Base-by-base conservation (phyloP, 2,113 vertebrate genomes). In the Gavialis gangeticus region DNA sequence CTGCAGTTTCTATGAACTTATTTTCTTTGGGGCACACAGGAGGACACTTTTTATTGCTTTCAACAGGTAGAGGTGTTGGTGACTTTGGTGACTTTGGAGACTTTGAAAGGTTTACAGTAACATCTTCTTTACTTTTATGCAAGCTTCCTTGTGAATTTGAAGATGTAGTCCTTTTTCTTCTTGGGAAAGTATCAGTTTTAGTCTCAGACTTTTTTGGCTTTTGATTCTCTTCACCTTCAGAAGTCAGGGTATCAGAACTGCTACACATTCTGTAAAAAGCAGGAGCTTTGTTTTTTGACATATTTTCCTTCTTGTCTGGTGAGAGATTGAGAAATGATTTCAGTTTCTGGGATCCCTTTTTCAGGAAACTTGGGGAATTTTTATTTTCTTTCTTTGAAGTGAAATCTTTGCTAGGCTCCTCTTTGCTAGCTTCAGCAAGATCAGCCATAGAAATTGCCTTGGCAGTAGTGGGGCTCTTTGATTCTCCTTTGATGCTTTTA, bases 291-390 rank as follows among this genome's bases (percentile, higher is more conserved):
- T 91, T 98, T 97, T 97, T 98, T 3, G 98, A 93, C n/a, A 98
- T 97, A 84, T 75, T 97, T 62, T 99, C 99, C 85, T 98, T 99
- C 96, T 98, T 99, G 59, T 99, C 98, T 75, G 98, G 98, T 30
- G 98, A 97, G 79, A 99, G 98, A 91, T 99, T 99, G 79, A 99
- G 97, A 57, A 99, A 96, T 0, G 99, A 99, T 59, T 98, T 98
- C 24, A 99, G 95, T 96, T 99, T 99, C 84, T 98, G 99, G 59
- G 99, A 97, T 78, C 98, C 98, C 55, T 98, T 99, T 96, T 99
- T 98, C 56, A 99, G 92, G 95, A 99, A 99, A 87, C 89, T 98
- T 6, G 98, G 98, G 2, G 99, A 98, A 63, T 86, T 96, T 24
- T 94, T 97, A 46, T 28, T 97, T 87, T 98, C 98, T 80, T 98